phyloP scores from a whole-genome alignment of 2,888 invertebrate species.

The Malthinus seriepunctatus region DNA sequence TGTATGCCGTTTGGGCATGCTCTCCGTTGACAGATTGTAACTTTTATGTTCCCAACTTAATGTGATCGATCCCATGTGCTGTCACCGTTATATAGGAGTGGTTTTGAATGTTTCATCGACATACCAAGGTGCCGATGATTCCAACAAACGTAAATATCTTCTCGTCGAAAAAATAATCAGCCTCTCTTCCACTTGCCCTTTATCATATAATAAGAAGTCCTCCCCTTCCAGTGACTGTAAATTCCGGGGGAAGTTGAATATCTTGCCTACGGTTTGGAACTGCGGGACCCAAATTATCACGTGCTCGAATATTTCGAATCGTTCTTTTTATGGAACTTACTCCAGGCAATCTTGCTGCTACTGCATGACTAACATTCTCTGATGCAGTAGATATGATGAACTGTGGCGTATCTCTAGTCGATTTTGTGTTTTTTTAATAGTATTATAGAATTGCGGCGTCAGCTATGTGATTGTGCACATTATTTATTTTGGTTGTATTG shows the following conservation, averaged over 20 bases:
- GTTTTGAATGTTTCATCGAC: background rate
- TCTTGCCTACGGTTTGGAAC: constrained; percentile 1
- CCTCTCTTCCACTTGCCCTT: constrained; percentile 2
- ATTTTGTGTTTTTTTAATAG: too few species aligned
- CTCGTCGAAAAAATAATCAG: too few species aligned
- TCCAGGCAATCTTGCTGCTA: background rate
- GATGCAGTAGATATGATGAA: too few species aligned
- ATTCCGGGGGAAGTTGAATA: constrained; percentile 6
- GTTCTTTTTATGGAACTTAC: constrained; percentile 12
- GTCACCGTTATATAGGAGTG: too few species aligned
- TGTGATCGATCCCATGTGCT: too few species aligned
- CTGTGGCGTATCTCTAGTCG: too few species aligned
- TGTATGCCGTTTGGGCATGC: too few species aligned
- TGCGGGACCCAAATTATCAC: constrained; percentile 2
- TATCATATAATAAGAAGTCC: constrained; percentile 8
- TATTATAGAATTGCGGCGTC: too few species aligned
- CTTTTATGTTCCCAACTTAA: too few species aligned
- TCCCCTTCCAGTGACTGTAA: background rate
- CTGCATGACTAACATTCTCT: background rate
- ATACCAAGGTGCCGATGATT: background rate
- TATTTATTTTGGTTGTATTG: too few species aligned
- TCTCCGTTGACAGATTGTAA: too few species aligned
- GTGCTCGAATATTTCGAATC: constrained; percentile 5
- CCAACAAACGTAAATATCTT: background rate
- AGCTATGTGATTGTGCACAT: too few species aligned